Conservation (phyloP, 2,888 invertebrate species). For the Smittia aterrima region DNA sequence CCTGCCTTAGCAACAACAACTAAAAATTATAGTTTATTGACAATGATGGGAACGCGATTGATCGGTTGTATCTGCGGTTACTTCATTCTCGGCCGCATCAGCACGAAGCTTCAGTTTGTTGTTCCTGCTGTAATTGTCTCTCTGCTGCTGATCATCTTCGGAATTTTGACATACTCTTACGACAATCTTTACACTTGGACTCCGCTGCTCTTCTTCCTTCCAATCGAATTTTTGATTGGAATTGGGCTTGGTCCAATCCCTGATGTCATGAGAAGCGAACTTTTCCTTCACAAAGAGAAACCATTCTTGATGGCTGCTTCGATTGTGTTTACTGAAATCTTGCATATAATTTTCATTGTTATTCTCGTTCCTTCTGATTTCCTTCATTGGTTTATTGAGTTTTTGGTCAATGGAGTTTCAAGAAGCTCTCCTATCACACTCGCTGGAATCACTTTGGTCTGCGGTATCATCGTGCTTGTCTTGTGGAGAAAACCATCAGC, state of each 20-base stretch:
- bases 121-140: neutral
- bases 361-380: neutral
- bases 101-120: neutral
- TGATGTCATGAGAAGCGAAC: neutral
- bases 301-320: neutral
- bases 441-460: neutral
- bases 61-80: neutral
- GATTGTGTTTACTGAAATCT: neutral
- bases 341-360: neutral
- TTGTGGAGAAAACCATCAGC: neutral
- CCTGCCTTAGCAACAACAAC: neutral
- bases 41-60: neutral
- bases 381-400: neutral
- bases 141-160: neutral
- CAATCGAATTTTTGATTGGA: neutral
- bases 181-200: neutral
- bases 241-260: neutral
- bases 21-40: neutral
- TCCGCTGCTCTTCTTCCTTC: neutral
- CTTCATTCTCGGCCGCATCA: neutral
- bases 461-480: neutral
- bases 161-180: neutral
- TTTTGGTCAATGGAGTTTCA: neutral
- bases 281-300: constrained; percentile 4
- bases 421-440: neutral